These are phyloP conservation scores for Mantis religiosa DNA, from an alignment of 2,888 invertebrate genomes.

Conservation along the genomic window DNA sequence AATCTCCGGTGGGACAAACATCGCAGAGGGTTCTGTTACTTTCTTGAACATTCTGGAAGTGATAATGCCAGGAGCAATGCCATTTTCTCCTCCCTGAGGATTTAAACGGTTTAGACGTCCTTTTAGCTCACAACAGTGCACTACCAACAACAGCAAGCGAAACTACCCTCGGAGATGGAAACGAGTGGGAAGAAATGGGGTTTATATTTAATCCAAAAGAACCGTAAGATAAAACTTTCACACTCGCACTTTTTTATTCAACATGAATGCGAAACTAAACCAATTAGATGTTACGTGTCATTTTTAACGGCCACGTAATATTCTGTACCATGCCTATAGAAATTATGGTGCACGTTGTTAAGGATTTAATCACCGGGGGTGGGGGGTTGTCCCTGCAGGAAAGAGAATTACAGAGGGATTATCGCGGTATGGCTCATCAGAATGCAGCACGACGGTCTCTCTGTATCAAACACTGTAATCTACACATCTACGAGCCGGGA, in stretches of 20 bases:
- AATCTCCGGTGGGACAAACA: no score
- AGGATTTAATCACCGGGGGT: background rate
- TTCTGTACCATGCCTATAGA: background rate
- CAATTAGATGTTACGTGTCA: background rate
- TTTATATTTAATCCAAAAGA: no score
- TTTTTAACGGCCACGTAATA: background rate
- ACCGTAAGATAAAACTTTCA: background rate
- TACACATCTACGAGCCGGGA: background rate
- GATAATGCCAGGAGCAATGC: no score
- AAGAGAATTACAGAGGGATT: background rate
- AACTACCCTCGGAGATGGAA: no score
- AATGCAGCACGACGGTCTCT: background rate
- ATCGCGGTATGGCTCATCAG: background rate
- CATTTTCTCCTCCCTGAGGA: no score
- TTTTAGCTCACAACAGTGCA: no score
- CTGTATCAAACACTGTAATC: background rate
- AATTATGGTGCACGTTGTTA: background rate
- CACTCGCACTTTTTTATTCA: background rate
- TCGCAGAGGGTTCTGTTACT: no score
- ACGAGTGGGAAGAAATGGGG: no score
- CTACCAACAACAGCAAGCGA: no score
- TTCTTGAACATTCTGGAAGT: no score
- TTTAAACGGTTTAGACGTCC: no score
- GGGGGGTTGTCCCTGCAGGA: background rate
- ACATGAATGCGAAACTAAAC: background rate